Evolutionary conservation across 2,888 invertebrate species (phyloP), one percentile per base, ranked within the genome.

Genomic region (Diarsia mendica): DNA sequence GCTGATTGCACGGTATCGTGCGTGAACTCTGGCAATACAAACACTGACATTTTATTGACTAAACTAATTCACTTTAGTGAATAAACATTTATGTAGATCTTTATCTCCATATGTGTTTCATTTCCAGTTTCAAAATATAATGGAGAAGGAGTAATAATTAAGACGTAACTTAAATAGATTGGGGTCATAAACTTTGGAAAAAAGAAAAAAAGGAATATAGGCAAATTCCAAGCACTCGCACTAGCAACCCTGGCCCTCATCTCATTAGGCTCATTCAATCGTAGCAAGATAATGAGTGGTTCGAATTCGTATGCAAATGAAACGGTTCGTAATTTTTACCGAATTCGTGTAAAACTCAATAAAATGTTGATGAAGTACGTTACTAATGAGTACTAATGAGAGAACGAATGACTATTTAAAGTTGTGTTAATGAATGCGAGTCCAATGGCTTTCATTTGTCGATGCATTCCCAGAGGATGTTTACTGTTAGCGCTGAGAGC

Each of bases 231-330:
- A 8, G 15, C 20, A 13, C 3, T n/a, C 44, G n/a, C 33, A 2
- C n/a, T 61, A 61, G 44, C n/a, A 63, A 13, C 44, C 58, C 13
- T 63, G 13, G 3, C 33, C 44, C 61, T 63, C 61, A 44, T 13
- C 44, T 63, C 63, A 63, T 85, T 80, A 84, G 72, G 81, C 78
- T 39, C 80, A 60, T 74, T 67, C 76, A 82, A 75, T 79, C 75
- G 74, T 77, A 82, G 72, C 77, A 63, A 78, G 78, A 67, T 77
- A 84, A 86, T 86, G 72, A 78, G 74, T 72, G 61, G 46, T 72
- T 79, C 75, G 51, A 61, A 86, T 81, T 79, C 75, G 83, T 85
- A 87, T 88, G 89, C 87, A 77, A 87, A 87, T 89, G 65, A 70
- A 77, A 71, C 79, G 61, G 51, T 86, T 75, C 67, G 69, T 83